These are phyloP conservation scores for Hydractinia symbiolongicarpus DNA, from an alignment of 30 jellyfish, hydroid and myxozoan species.

Conservation along the genomic window DNA sequence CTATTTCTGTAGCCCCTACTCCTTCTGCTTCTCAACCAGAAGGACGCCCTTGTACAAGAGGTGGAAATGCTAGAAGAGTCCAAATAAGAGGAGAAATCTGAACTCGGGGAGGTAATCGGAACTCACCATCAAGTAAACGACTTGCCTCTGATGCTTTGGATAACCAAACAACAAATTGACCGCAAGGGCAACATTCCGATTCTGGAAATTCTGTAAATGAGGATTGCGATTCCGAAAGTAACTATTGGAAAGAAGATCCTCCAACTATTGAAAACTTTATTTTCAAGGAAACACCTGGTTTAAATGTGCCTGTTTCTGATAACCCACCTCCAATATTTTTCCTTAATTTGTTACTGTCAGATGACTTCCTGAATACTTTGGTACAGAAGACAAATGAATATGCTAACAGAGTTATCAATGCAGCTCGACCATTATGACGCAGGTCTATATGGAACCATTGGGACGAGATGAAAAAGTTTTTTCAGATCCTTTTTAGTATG, in stretches of 20 bases:
- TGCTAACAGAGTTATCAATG: constrained; percentile 11
- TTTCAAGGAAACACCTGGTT: constrained; percentile 19
- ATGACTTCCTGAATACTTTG: constrained; percentile 20
- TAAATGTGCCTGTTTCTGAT: constrained; percentile 1
- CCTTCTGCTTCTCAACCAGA: background rate
- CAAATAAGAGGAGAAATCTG: background rate
- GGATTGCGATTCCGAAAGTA: background rate
- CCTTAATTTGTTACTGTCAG: constrained; percentile 13
- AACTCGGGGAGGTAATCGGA: background rate
- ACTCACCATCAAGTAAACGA: background rate
- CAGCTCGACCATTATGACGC: constrained; percentile 7
- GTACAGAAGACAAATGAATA: constrained; percentile 10
- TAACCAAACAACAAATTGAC: background rate
- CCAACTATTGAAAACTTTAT: constrained; percentile 2
- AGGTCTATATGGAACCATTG: constrained; percentile 2
- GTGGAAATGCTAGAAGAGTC: constrained; percentile 4
- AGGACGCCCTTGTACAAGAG: constrained; percentile 22
- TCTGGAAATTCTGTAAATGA: too few relatives aligned
- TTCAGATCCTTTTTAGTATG: constrained; percentile 26
- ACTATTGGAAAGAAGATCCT: constrained; percentile 16
- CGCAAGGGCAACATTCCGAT: too few relatives aligned
- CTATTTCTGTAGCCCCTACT: constrained; percentile 14
- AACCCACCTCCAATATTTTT: constrained; percentile 5
- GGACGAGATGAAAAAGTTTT: constrained; percentile 26
- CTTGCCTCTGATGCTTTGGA: background rate